A percentile compares a stretch with the other conserved stretches of the same genome.
Evolutionary conservation across 1,140 invertebrate species (phyloP).

Genomic region (Trichonephila clavipes): DNA sequence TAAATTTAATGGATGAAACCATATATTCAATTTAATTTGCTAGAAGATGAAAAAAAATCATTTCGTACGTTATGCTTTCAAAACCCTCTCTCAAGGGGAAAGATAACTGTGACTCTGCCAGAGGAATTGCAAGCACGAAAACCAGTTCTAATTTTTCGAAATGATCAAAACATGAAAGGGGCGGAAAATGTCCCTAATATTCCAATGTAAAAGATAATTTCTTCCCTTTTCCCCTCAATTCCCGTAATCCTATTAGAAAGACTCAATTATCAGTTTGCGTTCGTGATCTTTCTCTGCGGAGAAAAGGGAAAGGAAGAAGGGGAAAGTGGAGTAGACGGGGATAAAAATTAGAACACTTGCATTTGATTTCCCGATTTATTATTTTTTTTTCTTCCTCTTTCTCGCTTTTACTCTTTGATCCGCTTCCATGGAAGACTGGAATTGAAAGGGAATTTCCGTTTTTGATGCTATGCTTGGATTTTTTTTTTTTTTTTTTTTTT

Average conservation of each 20-base stretch:
- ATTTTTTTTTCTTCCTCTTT: background rate
- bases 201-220: slow-evolving; percentile 54
- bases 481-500: background rate
- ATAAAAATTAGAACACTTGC: slow-evolving; percentile 36
- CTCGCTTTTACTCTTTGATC: background rate
- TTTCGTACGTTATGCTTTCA: background rate
- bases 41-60: background rate
- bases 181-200: slow-evolving; percentile 38
- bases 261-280: slow-evolving; percentile 41
- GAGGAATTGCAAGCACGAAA: background rate
- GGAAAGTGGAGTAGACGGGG: background rate
- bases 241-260: slow-evolving; percentile 26
- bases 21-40: slow-evolving; percentile 19
- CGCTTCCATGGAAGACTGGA: background rate
- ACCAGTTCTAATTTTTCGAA: slow-evolving; percentile 26
- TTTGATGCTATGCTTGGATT: background rate
- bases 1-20: background rate
- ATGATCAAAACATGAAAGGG: slow-evolving; percentile 28
- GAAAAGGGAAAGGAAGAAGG: background rate
- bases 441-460: background rate
- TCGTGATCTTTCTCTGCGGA: background rate
- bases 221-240: background rate
- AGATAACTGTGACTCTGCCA: background rate
- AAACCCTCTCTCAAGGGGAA: background rate
- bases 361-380: slow-evolving; percentile 21